Percentiles rank a stretch among this genome's conserved stretches.
These are phyloP conservation scores for Mesembrinibis cayennensis DNA, from an alignment of 2,113 vertebrate species.

Conservation along the genomic window DNA sequence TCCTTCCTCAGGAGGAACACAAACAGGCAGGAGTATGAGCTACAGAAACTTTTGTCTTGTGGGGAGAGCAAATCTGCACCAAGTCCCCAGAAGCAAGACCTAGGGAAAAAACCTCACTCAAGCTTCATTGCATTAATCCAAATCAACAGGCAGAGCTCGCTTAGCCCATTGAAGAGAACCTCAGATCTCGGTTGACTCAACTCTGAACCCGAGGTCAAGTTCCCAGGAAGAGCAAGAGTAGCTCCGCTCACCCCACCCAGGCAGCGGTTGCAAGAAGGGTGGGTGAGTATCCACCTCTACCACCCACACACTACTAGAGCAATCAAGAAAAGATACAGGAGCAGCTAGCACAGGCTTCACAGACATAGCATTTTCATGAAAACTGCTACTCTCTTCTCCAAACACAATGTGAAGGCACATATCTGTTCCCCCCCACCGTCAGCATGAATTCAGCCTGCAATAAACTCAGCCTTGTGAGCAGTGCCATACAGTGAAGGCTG, in stretches of 20 bases:
- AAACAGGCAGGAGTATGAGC: background rate
- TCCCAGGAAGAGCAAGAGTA: background rate
- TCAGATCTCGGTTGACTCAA: background rate
- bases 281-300: background rate
- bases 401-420: background rate
- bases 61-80: background rate
- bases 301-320: too few relatives aligned
- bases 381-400: background rate
- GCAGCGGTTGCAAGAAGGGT: background rate
- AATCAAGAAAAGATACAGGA: background rate
- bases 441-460: background rate
- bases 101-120: background rate
- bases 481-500: background rate
- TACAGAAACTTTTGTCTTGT: background rate
- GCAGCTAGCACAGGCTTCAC: background rate
- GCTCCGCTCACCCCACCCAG: background rate
- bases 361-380: background rate
- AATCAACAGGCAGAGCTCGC: background rate
- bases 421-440: accelerated
- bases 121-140: background rate
- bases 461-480: background rate
- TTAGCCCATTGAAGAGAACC: background rate
- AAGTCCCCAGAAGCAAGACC: background rate
- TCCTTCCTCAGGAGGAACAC: background rate
- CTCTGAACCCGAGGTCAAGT: background rate